Evolutionary conservation across 2,113 vertebrate genomes (phyloP).

Genomic region (Camarhynchus parvulus): DNA sequence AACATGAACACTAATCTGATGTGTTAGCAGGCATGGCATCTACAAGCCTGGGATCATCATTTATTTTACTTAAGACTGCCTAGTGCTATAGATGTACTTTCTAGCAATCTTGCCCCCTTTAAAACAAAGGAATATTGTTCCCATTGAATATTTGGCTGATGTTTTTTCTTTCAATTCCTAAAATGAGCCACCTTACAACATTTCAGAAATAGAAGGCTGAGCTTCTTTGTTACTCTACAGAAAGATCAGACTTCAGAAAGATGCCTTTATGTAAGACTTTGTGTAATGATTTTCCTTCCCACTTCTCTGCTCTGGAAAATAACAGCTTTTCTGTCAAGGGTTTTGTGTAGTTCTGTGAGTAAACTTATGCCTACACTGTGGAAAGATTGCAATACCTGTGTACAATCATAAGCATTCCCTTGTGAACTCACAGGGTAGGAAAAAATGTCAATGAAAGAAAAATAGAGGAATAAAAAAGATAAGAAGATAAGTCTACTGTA

Average conservation of each 20-base stretch:
- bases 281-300: neutral
- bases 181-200: neutral
- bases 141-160: neutral
- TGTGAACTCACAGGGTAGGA: neutral
- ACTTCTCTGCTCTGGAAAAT: neutral
- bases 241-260: constrained; percentile 1
- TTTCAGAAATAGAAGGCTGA: neutral
- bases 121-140: neutral
- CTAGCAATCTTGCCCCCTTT: neutral
- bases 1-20: neutral
- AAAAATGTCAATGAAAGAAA: neutral
- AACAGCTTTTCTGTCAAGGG: neutral
- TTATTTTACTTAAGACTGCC: neutral
- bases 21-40: neutral
- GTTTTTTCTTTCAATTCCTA: neutral
- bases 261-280: neutral
- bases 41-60: neutral
- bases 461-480: neutral
- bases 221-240: neutral
- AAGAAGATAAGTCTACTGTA: neutral
- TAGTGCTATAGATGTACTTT: neutral
- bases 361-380: neutral
- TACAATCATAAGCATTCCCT: neutral
- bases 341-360: neutral
- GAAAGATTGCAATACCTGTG: neutral